These are phyloP conservation scores for Hyposmocoma kahamanoa DNA, from an alignment of 1,140 invertebrate genomes.

Conservation along the genomic window DNA sequence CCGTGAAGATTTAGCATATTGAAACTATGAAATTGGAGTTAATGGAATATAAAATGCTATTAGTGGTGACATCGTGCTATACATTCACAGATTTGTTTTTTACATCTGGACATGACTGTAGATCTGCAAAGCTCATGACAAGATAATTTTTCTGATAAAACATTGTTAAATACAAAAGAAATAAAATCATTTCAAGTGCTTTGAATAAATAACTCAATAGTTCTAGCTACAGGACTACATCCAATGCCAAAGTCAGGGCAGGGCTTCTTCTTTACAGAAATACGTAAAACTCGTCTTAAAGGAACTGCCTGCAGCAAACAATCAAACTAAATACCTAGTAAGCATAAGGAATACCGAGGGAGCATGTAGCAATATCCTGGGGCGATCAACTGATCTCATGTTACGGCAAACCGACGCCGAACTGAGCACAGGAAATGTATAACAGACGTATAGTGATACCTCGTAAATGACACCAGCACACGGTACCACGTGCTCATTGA, in stretches of 20 bases:
- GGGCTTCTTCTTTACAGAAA: too few relatives aligned
- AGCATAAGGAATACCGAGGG: constrained; percentile 11
- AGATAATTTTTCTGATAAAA: too few relatives aligned
- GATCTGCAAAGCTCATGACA: too few relatives aligned
- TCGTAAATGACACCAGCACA: constrained; percentile 27
- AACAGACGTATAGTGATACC: constrained; percentile 14
- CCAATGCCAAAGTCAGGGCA: too few relatives aligned
- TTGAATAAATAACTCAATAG: too few relatives aligned
- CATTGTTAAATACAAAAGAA: too few relatives aligned
- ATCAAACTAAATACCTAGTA: too few relatives aligned
- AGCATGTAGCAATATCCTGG: constrained; percentile 24
- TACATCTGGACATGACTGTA: too few relatives aligned
- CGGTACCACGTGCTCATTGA: constrained; percentile 16
- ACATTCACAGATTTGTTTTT: background rate
- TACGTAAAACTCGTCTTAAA: too few relatives aligned
- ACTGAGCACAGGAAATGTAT: constrained; percentile 27
- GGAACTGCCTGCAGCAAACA: too few relatives aligned
- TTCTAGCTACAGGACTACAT: too few relatives aligned
- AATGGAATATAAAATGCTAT: background rate
- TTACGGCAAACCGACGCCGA: constrained; percentile 23
- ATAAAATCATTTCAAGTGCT: too few relatives aligned
- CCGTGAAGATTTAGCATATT: constrained; percentile 15
- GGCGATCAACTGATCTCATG: constrained; percentile 21
- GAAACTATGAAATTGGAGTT: background rate
- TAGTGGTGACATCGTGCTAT: background rate